Evolutionary conservation across 2,888 invertebrate species (phyloP).

Genomic region (Aleiodes leptofemur): DNA sequence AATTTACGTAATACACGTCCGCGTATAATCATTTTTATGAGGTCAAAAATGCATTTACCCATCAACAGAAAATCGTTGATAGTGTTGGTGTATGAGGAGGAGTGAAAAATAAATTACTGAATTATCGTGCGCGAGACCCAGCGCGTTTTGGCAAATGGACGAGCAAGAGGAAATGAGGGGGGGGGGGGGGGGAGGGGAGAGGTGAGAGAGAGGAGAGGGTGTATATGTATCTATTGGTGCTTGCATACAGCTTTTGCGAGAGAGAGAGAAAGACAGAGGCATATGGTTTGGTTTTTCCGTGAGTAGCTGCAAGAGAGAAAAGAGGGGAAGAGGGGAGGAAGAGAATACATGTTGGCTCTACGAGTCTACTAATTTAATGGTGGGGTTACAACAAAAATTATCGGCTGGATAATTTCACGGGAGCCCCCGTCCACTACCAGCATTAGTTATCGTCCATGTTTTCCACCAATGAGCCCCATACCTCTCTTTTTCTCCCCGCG

Average conservation of each 20-base stretch:
- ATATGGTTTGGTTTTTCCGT: slow-evolving; percentile 18
- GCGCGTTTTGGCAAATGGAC: slow-evolving; percentile 52
- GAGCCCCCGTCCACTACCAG: slow-evolving; percentile 60
- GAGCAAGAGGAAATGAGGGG: background rate
- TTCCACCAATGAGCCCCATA: slow-evolving; percentile 40
- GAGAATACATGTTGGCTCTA: slow-evolving; percentile 15
- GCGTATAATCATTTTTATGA: slow-evolving; percentile 26
- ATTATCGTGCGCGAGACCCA: slow-evolving; percentile 46
- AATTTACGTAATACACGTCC: slow-evolving; percentile 15
- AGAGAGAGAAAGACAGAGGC: background rate
- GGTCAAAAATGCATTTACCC: slow-evolving; percentile 23
- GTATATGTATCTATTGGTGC: background rate
- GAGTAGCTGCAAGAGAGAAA: background rate
- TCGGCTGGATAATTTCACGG: slow-evolving; percentile 67
- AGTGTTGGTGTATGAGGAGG: slow-evolving; percentile 4
- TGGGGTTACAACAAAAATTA: slow-evolving; percentile 66
- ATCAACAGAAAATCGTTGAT: background rate
- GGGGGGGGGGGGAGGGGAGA: too few species aligned
- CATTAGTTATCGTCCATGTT: slow-evolving; percentile 64
- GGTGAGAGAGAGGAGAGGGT: background rate
- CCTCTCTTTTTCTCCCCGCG: background rate
- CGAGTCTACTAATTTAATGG: slow-evolving; percentile 55
- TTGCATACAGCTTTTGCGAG: background rate
- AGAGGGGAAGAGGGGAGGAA: background rate
- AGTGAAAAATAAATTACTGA: slow-evolving; percentile 47